A percentile compares a stretch with the other conserved stretches of the same genome.
These are phyloP conservation scores for Drosophila parvula DNA, from an alignment of 1,140 invertebrate species.

Conservation along the genomic window DNA sequence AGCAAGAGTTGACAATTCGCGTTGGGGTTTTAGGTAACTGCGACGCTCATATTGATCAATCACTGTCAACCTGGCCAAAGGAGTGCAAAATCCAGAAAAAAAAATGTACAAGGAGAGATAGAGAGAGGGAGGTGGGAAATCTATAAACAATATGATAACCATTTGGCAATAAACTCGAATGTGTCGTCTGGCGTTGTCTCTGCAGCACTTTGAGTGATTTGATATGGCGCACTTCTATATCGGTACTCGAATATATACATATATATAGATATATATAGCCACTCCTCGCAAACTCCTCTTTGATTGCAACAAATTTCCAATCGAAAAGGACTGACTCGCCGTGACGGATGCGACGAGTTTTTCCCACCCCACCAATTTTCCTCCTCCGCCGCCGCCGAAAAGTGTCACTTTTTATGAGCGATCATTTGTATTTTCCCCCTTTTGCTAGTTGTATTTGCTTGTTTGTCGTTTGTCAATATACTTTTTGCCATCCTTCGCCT, in stretches of 20 bases:
- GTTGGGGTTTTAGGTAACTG: constrained; percentile 61
- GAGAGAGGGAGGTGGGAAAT: constrained; percentile 24
- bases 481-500: constrained; percentile 24
- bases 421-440: constrained; percentile 71
- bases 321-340: constrained; percentile 57
- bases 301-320: constrained; percentile 80
- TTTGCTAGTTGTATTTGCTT: constrained; percentile 60
- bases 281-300: constrained; percentile 41
- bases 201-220: constrained; percentile 77
- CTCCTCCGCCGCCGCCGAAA: constrained; percentile 48
- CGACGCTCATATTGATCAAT: constrained; percentile 74
- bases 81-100: constrained; percentile 25
- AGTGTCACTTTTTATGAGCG: constrained; percentile 80
- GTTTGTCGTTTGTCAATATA: constrained; percentile 62
- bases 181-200: constrained; percentile 63
- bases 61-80: constrained; percentile 70
- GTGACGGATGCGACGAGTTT: constrained; percentile 69
- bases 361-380: neutral
- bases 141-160: constrained; percentile 83
- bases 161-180: constrained; percentile 78
- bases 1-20: constrained; percentile 67
- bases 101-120: neutral
- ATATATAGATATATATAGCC: neutral
- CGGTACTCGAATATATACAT: constrained; percentile 23
- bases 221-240: constrained; percentile 69